Conservation (phyloP, 2,797 vertebrate species). For the Cirrhinus mrigala region DNA sequence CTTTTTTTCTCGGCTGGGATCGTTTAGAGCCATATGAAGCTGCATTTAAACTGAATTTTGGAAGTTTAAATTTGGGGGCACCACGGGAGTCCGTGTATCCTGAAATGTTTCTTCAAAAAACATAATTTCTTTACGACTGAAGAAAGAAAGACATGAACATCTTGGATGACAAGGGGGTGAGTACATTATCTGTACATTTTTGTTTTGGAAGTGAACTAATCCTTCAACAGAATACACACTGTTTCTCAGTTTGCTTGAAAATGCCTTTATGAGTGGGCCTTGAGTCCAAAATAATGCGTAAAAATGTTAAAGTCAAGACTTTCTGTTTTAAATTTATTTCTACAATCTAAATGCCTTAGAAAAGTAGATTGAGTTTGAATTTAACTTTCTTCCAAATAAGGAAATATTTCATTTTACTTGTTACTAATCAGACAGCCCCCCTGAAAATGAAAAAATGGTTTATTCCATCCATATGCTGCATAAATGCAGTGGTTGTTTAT, state of each 20-base stretch:
- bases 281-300: background rate
- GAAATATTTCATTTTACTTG: background rate
- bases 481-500: background rate
- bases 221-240: no score
- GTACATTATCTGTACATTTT: no score
- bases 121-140: no score
- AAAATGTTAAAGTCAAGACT: background rate
- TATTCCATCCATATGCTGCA: background rate
- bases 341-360: background rate
- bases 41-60: no score
- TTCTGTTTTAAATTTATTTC: background rate
- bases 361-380: background rate
- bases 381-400: background rate
- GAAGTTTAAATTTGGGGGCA: no score
- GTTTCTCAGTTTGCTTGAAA: background rate
- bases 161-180: no score
- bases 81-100: no score
- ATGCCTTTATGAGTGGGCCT: background rate
- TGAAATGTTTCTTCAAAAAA: no score
- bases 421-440: background rate
- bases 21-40: no score
- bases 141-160: no score
- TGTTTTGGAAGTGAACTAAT: no score
- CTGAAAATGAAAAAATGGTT: background rate
- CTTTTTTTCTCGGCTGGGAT: no score